Conservation (phyloP, 1,140 invertebrate species). For the Gonioctena quinquepunctata region DNA sequence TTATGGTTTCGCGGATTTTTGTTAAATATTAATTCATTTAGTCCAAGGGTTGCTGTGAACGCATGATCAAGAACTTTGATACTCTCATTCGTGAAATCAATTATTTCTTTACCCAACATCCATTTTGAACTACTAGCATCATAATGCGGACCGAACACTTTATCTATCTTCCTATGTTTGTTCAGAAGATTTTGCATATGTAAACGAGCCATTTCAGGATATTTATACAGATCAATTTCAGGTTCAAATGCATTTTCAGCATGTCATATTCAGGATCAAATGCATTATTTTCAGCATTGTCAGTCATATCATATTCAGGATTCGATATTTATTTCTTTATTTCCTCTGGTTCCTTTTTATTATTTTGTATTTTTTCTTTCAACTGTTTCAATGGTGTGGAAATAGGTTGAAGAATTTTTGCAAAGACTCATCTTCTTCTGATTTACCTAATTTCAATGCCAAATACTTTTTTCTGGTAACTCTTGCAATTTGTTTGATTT, state of each 20-base stretch:
- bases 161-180: not conserved
- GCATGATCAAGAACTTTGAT: too few relatives aligned
- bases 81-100: slow-evolving; percentile 6
- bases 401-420: slow-evolving; percentile 12
- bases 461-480: slow-evolving; percentile 19
- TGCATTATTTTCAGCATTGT: not conserved
- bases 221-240: not conserved
- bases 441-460: slow-evolving; percentile 17
- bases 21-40: slow-evolving; percentile 38
- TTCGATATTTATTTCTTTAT: not conserved
- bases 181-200: not conserved
- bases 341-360: not conserved
- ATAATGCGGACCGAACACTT: slow-evolving; percentile 8
- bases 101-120: not conserved
- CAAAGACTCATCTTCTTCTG: slow-evolving; percentile 17
- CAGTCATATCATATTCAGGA: not conserved
- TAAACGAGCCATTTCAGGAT: not conserved
- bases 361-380: not conserved
- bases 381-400: not conserved
- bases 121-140: slow-evolving; percentile 11
- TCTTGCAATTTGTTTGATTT: slow-evolving; percentile 12
- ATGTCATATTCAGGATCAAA: not conserved
- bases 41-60: too few relatives aligned
- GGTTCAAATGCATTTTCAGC: not conserved
- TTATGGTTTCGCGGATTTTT: slow-evolving; percentile 28